A percentile compares a stretch with the other conserved stretches of the same genome.
Evolutionary conservation across 2,113 vertebrate genomes (phyloP).

Genomic region (Lepus europaeus): DNA sequence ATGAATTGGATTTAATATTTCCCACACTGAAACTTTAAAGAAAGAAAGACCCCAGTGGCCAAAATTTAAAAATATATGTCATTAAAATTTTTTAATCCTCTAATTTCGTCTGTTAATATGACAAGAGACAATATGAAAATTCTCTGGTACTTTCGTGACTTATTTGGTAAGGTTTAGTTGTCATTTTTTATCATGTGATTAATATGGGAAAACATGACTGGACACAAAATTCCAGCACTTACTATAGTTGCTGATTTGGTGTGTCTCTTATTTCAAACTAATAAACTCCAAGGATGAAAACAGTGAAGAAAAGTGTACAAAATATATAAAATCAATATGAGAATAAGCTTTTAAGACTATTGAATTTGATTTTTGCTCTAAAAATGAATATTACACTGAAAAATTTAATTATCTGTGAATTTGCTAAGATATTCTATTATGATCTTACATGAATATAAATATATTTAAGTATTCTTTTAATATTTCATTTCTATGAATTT

Average conservation of each 20-base stretch:
- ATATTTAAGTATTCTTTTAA: not conserved
- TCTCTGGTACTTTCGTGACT: not conserved
- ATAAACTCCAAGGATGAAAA: not conserved
- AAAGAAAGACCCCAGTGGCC: not conserved
- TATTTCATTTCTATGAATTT: not conserved
- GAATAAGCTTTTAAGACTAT: not conserved
- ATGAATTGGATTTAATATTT: constrained; percentile 54
- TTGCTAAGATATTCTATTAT: not conserved
- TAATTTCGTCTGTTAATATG: not conserved
- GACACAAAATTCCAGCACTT: not conserved
- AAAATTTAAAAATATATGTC: constrained; percentile 47
- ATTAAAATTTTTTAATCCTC: constrained; percentile 48
- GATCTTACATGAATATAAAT: not conserved
- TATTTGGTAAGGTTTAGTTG: not conserved
- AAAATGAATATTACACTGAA: not conserved
- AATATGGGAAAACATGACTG: not conserved
- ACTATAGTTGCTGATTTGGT: not conserved
- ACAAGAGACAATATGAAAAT: not conserved
- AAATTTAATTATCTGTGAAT: not conserved
- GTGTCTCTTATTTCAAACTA: not conserved
- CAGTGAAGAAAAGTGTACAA: not conserved
- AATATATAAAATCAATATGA: not conserved
- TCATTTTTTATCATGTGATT: not conserved
- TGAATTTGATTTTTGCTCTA: not conserved
- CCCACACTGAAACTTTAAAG: constrained; percentile 35